Conservation (phyloP, 2,888 invertebrate genomes). For the Drosophila eohydei region DNA sequence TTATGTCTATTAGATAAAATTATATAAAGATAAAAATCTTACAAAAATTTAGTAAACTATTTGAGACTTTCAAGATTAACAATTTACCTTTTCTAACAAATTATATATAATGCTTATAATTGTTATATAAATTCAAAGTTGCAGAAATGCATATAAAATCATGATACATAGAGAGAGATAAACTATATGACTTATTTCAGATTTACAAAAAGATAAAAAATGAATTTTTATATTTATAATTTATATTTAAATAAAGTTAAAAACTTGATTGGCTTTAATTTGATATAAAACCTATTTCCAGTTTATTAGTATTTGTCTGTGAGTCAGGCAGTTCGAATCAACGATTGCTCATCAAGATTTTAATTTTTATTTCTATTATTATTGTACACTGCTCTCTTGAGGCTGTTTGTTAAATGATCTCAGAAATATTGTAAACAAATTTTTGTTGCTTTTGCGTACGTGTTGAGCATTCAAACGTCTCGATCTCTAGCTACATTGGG, state of each 20-base stretch:
- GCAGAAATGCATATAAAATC: too few species aligned
- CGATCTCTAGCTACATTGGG: constrained; percentile 12
- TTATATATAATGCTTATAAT: too few species aligned
- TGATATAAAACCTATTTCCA: background rate
- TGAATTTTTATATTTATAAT: background rate
- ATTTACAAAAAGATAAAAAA: too few species aligned
- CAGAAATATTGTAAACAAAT: constrained; percentile 54
- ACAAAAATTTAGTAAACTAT: too few species aligned
- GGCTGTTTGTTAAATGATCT: constrained; percentile 28
- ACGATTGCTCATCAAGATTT: constrained; percentile 41
- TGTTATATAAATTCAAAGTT: too few species aligned
- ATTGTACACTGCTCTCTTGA: constrained; percentile 14
- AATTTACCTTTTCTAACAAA: too few species aligned
- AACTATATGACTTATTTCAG: background rate
- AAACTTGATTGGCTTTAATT: background rate
- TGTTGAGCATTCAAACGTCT: constrained; percentile 28
- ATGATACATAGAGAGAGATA: background rate
- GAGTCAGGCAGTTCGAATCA: constrained; percentile 27
- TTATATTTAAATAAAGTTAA: background rate
- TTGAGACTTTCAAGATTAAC: too few species aligned
- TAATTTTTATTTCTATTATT: constrained; percentile 12
- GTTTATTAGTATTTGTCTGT: background rate
- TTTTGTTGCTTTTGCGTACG: constrained; percentile 24
- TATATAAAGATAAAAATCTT: too few species aligned
- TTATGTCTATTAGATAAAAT: too few species aligned